Conservation (phyloP, 2,797 vertebrate genomes). For the Nannoperca obscura region DNA sequence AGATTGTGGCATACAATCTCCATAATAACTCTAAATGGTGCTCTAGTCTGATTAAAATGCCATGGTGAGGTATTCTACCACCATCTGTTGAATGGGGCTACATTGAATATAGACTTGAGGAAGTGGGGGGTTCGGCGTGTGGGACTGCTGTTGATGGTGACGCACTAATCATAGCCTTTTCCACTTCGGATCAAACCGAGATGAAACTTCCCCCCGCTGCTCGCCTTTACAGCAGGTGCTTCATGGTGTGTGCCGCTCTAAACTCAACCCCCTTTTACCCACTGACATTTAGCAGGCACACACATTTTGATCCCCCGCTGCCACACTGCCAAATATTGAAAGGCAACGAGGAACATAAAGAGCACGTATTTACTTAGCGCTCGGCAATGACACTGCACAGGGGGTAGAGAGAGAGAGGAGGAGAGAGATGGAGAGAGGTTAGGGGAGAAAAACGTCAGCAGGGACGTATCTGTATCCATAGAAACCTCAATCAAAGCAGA, state of each 20-base stretch:
- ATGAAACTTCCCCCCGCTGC: constrained; percentile 71
- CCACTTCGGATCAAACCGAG: constrained; percentile 74
- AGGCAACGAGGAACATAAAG: constrained; percentile 76
- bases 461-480: constrained; percentile 65
- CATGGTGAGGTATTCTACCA: constrained; percentile 55
- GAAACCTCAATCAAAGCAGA: constrained; percentile 71
- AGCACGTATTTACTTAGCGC: constrained; percentile 80
- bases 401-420: constrained; percentile 47
- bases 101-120: constrained; percentile 50
- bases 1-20: constrained; percentile 35
- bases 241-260: constrained; percentile 71
- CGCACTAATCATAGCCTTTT: constrained; percentile 66
- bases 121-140: neutral
- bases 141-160: constrained; percentile 44
- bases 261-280: constrained; percentile 76
- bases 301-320: constrained; percentile 80
- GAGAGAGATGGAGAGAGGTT: constrained; percentile 42
- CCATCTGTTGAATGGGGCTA: constrained; percentile 63
- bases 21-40: constrained; percentile 44
- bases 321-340: constrained; percentile 80
- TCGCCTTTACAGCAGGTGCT: constrained; percentile 80
- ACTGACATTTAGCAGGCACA: constrained; percentile 83
- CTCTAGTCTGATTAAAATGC: constrained; percentile 59
- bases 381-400: constrained; percentile 71
- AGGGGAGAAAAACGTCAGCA: constrained; percentile 47